Conservation (phyloP, 2,797 vertebrate genomes). For the Microctenopoma lineatum region DNA sequence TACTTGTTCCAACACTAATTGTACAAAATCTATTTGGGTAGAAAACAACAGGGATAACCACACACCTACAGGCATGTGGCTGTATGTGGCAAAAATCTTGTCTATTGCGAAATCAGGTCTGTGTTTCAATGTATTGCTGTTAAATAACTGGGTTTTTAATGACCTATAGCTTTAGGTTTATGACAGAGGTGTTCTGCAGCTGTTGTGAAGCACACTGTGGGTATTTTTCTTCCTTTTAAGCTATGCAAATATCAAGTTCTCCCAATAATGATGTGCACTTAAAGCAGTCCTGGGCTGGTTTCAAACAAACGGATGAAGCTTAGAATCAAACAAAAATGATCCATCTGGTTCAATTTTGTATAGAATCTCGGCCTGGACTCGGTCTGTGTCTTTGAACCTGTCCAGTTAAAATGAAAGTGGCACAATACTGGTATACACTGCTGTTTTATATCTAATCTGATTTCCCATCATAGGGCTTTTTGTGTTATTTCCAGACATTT, state of each 20-base stretch:
- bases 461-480: slow-evolving; percentile 16
- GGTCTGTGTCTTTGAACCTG: slow-evolving; percentile 50
- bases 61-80: too few species aligned
- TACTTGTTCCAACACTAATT: too few species aligned
- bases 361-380: slow-evolving; percentile 44
- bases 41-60: too few species aligned
- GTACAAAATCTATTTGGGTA: too few species aligned
- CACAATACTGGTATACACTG: slow-evolving; percentile 44
- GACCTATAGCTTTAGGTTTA: slow-evolving; percentile 41
- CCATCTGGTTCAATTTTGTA: slow-evolving; percentile 50
- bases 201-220: slow-evolving; percentile 49
- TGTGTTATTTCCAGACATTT: slow-evolving; percentile 56
- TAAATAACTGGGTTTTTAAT: slow-evolving; percentile 3
- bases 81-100: too few species aligned
- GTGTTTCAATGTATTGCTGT: slow-evolving; percentile 13
- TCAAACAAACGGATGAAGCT: slow-evolving; percentile 31
- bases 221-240: slow-evolving; percentile 31
- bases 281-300: slow-evolving; percentile 26
- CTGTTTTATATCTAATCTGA: slow-evolving; percentile 57
- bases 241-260: slow-evolving; percentile 1
- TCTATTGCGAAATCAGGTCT: too few species aligned
- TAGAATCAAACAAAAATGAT: slow-evolving; percentile 43
- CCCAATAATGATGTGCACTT: slow-evolving; percentile 15
- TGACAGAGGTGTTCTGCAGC: slow-evolving; percentile 30
- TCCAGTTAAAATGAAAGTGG: slow-evolving; percentile 53